Evolutionary conservation across 2,113 vertebrate species (phyloP).

Genomic region (Spilogale gracilis): DNA sequence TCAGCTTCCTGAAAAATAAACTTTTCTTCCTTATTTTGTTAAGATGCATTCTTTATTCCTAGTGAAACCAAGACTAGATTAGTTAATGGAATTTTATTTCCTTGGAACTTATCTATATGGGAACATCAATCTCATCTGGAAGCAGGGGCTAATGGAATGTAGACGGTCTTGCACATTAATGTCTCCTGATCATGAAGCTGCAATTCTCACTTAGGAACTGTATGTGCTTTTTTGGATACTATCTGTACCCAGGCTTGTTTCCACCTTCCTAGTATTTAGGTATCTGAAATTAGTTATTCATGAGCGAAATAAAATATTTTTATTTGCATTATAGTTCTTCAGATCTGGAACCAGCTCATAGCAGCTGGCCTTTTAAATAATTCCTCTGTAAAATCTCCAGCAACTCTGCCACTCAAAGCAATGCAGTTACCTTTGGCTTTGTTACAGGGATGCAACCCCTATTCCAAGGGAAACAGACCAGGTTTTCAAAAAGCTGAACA

Average conservation of each 20-base stretch:
- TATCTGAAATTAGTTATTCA: constrained; percentile 1
- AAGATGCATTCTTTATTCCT: constrained; percentile 67
- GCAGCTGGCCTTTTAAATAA: constrained; percentile 43
- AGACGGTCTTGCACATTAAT: neutral
- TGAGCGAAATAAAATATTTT: constrained; percentile 50
- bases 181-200: neutral
- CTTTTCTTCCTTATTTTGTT: constrained; percentile 75
- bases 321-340: neutral
- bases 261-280: neutral
- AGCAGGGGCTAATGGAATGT: neutral
- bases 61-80: constrained; percentile 45
- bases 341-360: neutral
- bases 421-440: neutral
- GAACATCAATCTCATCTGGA: neutral
- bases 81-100: constrained; percentile 24
- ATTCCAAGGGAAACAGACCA: constrained; percentile 37
- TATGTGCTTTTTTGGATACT: neutral
- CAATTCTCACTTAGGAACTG: neutral
- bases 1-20: constrained; percentile 78
- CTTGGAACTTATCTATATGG: neutral
- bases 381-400: constrained; percentile 38
- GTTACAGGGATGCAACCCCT: neutral
- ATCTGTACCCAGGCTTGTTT: neutral
- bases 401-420: constrained; percentile 14
- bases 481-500: neutral